These are phyloP conservation scores for Brachionus paranguensis DNA, from an alignment of 1,140 invertebrate genomes.

Conservation along the genomic window DNA sequence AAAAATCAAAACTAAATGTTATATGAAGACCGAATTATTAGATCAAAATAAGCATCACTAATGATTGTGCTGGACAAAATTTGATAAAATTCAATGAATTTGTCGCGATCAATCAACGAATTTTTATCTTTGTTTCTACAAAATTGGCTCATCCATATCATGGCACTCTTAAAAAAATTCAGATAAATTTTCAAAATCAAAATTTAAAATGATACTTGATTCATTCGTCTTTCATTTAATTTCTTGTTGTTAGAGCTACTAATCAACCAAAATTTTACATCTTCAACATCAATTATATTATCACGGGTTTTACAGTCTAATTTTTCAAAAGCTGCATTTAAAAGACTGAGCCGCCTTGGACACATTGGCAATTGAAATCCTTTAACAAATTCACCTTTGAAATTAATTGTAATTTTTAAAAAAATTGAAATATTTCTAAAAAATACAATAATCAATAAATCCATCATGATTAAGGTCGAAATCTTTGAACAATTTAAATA, in stretches of 20 bases:
- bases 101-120: neutral
- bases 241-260: neutral
- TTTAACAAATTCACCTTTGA: constrained; percentile 17
- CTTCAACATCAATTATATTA: neutral
- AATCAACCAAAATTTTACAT: neutral
- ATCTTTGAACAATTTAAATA: neutral
- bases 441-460: constrained; percentile 14
- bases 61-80: constrained; percentile 15
- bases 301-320: neutral
- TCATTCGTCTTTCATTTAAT: neutral
- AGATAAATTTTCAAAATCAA: neutral
- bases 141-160: neutral
- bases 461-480: constrained; percentile 1
- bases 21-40: neutral
- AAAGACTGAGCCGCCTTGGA: neutral
- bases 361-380: constrained; percentile 8
- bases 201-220: neutral
- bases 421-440: neutral
- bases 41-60: constrained; percentile 9
- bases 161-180: neutral
- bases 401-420: neutral
- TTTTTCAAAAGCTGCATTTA: constrained; percentile 1
- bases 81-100: constrained; percentile 29
- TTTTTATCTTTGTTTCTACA: neutral
- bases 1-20: neutral